A percentile compares a stretch with the other conserved stretches of the same genome.
phyloP scores from a whole-genome alignment of 2,888 invertebrate species.

The Tetragnatha montana region DNA sequence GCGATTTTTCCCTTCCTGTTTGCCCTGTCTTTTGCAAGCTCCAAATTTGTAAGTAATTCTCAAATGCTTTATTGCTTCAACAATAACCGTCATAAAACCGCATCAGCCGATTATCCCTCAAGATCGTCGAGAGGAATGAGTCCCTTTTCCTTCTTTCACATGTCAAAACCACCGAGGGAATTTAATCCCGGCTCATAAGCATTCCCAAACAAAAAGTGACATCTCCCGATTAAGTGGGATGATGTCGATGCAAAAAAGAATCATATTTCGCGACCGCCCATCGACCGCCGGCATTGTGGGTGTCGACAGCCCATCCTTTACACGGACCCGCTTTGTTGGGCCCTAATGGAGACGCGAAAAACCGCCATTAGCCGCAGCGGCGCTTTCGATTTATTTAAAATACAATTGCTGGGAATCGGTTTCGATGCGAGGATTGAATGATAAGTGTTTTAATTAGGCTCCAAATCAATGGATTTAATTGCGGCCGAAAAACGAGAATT shows the following conservation, averaged over 20 bases:
- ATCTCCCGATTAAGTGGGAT: background rate
- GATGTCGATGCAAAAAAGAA: background rate
- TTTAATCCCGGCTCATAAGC: too few species aligned
- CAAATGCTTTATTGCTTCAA: too few species aligned
- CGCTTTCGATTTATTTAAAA: slow-evolving; percentile 30
- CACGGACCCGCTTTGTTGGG: background rate
- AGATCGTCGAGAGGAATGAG: too few species aligned
- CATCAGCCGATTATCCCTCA: too few species aligned
- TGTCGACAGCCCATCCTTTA: background rate
- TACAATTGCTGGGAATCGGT: slow-evolving; percentile 30
- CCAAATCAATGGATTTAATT: slow-evolving; percentile 32
- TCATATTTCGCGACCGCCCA: background rate
- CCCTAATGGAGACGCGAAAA: background rate
- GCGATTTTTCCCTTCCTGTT: too few species aligned
- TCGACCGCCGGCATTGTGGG: background rate
- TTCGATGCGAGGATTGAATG: background rate
- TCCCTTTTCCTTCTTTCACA: too few species aligned
- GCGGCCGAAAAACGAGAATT: background rate
- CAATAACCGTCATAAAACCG: too few species aligned
- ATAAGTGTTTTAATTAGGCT: slow-evolving; percentile 44
- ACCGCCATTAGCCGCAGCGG: background rate
- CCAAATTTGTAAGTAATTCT: too few species aligned
- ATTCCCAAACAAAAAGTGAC: background rate
- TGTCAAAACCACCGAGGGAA: too few species aligned
- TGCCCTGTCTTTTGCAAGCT: too few species aligned